A percentile compares a stretch with the other conserved stretches of the same genome.
phyloP scores from a whole-genome alignment of 2,888 invertebrate species.

The Marasmarcha lunaedactyla region DNA sequence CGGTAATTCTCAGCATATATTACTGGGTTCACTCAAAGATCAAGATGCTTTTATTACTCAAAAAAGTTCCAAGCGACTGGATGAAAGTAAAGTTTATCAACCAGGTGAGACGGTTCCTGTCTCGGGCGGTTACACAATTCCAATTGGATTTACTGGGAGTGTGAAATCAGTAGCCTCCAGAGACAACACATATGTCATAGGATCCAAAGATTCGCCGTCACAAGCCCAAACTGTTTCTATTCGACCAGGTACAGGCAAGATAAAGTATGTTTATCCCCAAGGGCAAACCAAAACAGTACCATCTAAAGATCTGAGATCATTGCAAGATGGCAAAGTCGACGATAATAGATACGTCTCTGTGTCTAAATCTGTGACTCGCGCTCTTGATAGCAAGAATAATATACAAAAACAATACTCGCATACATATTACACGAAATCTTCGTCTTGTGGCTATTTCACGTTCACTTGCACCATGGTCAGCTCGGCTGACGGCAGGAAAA shows the following conservation, averaged over 20 bases:
- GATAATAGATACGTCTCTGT: conserved; percentile 82
- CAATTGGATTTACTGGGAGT: conserved; percentile 76
- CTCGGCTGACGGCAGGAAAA: conserved; percentile 81
- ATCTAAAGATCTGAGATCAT: conserved; percentile 45
- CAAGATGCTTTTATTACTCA: conserved; percentile 74
- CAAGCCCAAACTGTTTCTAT: conserved; percentile 75
- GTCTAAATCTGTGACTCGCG: conserved; percentile 83
- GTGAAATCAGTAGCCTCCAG: conserved; percentile 75
- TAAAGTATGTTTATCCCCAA: conserved; percentile 40
- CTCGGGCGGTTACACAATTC: conserved; percentile 75
- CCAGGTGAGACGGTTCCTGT: conserved; percentile 78
- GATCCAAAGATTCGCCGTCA: conserved; percentile 70
- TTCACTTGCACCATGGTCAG: conserved; percentile 86
- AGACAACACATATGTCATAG: conserved; percentile 67
- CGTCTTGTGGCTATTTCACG: conserved; percentile 88
- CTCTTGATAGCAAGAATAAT: conserved; percentile 72
- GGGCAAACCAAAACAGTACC: conserved; percentile 33
- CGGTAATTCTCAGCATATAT: conserved; percentile 73
- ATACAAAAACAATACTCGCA: conserved; percentile 80
- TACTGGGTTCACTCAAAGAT: conserved; percentile 69
- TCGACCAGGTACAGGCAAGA: conserved; percentile 59
- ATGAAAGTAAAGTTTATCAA: conserved; percentile 71
- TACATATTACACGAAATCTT: conserved; percentile 87
- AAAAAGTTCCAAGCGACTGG: conserved; percentile 59
- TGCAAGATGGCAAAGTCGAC: conserved; percentile 40